Evolutionary conservation across 2,888 invertebrate genomes (phyloP).

Genomic region (Ecliptopera silaceata): DNA sequence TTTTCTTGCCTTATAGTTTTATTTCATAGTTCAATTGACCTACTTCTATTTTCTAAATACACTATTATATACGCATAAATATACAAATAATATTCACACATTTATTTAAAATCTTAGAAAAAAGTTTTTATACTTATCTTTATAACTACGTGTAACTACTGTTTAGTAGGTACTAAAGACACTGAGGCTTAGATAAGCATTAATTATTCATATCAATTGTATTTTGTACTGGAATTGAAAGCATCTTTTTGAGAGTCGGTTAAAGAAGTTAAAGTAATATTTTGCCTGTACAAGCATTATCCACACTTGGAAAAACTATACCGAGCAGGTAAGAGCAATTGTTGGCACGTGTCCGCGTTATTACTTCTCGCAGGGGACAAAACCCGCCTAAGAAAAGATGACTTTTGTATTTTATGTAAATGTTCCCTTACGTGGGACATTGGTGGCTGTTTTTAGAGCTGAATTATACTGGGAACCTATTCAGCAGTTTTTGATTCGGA

Average conservation of each 20-base stretch:
- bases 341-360: slow-evolving; percentile 52
- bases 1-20: no score
- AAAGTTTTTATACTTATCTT: no score
- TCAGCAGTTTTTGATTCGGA: slow-evolving; percentile 43
- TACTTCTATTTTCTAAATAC: no score
- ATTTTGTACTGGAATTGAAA: no score
- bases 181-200: no score
- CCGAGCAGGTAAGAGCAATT: slow-evolving; percentile 47
- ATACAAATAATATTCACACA: no score
- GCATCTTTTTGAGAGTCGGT: not conserved
- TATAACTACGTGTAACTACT: no score
- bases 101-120: no score
- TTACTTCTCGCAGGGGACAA: slow-evolving; percentile 40
- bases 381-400: slow-evolving; percentile 40
- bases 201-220: no score
- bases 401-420: slow-evolving; percentile 42
- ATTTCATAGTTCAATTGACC: no score
- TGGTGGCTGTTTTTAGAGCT: slow-evolving; percentile 39
- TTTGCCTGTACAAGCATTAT: slow-evolving; percentile 25
- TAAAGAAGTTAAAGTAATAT: not conserved
- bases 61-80: no score
- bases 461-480: slow-evolving; percentile 40
- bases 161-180: no score
- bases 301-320: slow-evolving; percentile 33
- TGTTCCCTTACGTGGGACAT: slow-evolving; percentile 38